Base-by-base conservation (phyloP, 2,113 vertebrate genomes). In the Ameiurus melas region DNA sequence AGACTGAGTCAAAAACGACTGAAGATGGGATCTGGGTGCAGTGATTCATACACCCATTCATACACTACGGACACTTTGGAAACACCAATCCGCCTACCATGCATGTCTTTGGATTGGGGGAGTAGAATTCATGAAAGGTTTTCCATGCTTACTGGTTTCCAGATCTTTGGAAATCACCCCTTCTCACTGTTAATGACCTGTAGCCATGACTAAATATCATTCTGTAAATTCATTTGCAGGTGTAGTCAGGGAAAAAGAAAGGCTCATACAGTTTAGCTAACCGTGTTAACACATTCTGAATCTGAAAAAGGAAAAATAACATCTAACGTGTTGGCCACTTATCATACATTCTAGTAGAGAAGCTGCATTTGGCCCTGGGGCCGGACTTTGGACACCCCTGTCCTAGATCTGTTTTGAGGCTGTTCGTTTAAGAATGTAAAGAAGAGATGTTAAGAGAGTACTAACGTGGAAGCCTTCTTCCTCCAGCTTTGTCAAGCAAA, bases 381-480 rank as follows among this genome's bases (percentile, higher is more conserved):
- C 12, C 12, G 14, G 12, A 77, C 5, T 51, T 51, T 25, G 36
- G 22, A 27, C 10, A 80, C 6, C 14, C 1, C 47, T 8, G 47
- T 57, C n/a, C 53, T 20, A 57, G 25, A 53, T 83, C 57, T 1
- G 2, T 73, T 58, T 62, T 57, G 30, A 53, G 25, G 47, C 14
- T 80, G 27, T 55, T 30, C 9, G 33, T 71, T 75, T 53, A 36
- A 5, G 20, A 27, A 22, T 51, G 39, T 57, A 12, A 55, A 43
- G 33, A 13, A 66, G 2, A 33, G 66, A 57, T 25, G 62, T n/a
- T 39, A 60, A 22, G 79, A n/a, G 8, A 36, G 1, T 19, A 77
- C 80, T 89, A 39, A 95, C 96, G 92, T 95, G 92, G 85, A 95
- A 95, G 85, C 95, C 95, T 0, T 92, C 51, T 17, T 66, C 86